A percentile compares a stretch with the other conserved stretches of the same genome.
These are phyloP conservation scores for Pristionchus japonicus DNA, from an alignment of 2,888 invertebrate genomes.

Conservation along the genomic window DNA sequence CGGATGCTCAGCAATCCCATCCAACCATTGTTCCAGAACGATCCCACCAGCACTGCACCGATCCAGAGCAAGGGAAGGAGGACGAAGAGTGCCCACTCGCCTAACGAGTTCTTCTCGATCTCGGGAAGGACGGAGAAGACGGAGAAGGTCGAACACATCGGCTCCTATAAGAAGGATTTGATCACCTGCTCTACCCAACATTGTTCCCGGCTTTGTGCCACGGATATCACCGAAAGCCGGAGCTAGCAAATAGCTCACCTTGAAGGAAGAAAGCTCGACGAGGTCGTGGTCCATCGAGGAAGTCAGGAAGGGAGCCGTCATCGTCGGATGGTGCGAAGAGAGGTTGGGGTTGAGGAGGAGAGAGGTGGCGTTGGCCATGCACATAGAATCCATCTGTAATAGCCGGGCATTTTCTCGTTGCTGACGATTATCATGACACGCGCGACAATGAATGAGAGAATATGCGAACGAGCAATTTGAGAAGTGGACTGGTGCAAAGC, in stretches of 20 bases:
- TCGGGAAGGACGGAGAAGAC: not conserved
- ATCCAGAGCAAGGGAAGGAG: slow-evolving; percentile 1
- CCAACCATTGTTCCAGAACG: not conserved
- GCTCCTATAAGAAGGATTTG: not conserved
- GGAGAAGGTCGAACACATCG: not conserved
- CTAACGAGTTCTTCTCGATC: slow-evolving; percentile 3
- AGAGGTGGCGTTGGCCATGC: not conserved
- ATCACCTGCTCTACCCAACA: too few species aligned
- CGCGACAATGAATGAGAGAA: not conserved
- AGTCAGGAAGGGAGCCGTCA: not conserved
- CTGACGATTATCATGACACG: not conserved
- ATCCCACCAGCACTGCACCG: not conserved
- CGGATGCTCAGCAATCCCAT: not conserved
- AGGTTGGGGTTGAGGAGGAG: not conserved
- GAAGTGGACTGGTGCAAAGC: not conserved
- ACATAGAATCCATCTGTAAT: not conserved
- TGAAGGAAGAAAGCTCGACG: not conserved
- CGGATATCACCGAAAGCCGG: too few species aligned
- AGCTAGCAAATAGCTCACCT: not conserved
- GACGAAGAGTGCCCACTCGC: slow-evolving; percentile 16
- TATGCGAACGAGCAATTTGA: not conserved
- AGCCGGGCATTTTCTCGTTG: not conserved
- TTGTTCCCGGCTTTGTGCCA: too few species aligned
- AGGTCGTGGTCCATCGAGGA: not conserved
- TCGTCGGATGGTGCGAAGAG: not conserved